Percentiles rank a stretch among this genome's conserved stretches.
These are phyloP conservation scores for Lithobius niger DNA, from an alignment of 1,140 invertebrate species.

Conservation along the genomic window DNA sequence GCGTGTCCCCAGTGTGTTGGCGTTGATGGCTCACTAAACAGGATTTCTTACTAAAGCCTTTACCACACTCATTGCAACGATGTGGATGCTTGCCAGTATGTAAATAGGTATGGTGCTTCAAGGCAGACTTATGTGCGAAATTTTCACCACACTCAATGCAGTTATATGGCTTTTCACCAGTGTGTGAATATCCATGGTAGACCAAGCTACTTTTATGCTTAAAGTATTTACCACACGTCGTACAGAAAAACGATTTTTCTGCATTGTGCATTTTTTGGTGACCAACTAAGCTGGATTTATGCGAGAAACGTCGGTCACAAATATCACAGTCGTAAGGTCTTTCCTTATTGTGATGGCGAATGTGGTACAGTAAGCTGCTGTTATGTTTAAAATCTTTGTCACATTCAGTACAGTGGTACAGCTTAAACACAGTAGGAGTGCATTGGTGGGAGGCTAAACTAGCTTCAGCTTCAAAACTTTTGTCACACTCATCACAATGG, in stretches of 20 bases:
- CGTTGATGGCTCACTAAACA: neutral
- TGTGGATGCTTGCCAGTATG: conserved; percentile 8
- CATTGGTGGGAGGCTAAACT: too few species aligned
- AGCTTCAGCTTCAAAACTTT: too few species aligned
- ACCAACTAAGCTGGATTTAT: neutral
- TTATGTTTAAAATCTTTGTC: neutral
- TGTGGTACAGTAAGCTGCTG: neutral
- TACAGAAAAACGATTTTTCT: neutral
- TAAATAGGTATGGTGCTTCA: neutral
- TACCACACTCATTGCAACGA: neutral
- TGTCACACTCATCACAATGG: too few species aligned
- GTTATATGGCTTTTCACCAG: conserved; percentile 1
- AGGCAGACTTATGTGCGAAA: neutral
- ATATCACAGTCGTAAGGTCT: neutral
- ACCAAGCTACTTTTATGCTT: neutral
- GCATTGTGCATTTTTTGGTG: conserved; percentile 1
- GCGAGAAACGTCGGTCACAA: neutral
- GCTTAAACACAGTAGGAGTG: too few species aligned
- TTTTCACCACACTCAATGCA: conserved; percentile 1
- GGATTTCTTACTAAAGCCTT: neutral
- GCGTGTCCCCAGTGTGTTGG: neutral
- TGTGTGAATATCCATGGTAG: neutral
- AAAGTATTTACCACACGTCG: neutral
- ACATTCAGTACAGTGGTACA: neutral
- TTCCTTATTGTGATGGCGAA: neutral